These are phyloP conservation scores for Tor tambroides DNA, from an alignment of 2,113 vertebrate species.

Conservation along the genomic window DNA sequence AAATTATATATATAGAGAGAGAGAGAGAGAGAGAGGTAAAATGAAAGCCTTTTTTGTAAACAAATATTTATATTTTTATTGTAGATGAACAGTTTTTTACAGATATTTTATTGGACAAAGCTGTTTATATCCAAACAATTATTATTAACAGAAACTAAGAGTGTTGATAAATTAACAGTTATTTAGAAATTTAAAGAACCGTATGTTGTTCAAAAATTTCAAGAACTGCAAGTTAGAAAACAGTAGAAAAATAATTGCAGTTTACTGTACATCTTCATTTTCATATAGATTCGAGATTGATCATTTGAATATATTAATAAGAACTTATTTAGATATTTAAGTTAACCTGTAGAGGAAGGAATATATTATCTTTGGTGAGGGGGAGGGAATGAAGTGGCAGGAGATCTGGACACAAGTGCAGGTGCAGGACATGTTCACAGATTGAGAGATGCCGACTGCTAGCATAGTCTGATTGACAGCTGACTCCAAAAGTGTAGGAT, in stretches of 20 bases:
- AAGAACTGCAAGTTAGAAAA: neutral
- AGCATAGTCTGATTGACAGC: slow-evolving; percentile 42
- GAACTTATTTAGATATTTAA: neutral
- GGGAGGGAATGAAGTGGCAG: no score
- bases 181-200: neutral
- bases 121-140: neutral
- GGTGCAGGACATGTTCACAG: slow-evolving; percentile 32
- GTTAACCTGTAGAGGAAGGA: neutral
- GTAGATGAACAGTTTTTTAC: neutral
- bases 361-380: neutral
- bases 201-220: neutral
- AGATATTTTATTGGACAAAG: neutral
- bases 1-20: no score
- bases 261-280: neutral
- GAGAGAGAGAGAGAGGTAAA: no score
- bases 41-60: no score
- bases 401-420: slow-evolving; percentile 1
- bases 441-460: slow-evolving; percentile 23
- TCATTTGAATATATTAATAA: neutral
- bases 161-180: neutral
- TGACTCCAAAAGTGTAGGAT: slow-evolving; percentile 37
- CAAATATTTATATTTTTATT: neutral
- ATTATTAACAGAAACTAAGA: neutral
- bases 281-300: neutral
- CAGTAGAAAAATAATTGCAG: neutral